phyloP scores from a whole-genome alignment of 2,888 invertebrate species.

The Tenodera sinensis region DNA sequence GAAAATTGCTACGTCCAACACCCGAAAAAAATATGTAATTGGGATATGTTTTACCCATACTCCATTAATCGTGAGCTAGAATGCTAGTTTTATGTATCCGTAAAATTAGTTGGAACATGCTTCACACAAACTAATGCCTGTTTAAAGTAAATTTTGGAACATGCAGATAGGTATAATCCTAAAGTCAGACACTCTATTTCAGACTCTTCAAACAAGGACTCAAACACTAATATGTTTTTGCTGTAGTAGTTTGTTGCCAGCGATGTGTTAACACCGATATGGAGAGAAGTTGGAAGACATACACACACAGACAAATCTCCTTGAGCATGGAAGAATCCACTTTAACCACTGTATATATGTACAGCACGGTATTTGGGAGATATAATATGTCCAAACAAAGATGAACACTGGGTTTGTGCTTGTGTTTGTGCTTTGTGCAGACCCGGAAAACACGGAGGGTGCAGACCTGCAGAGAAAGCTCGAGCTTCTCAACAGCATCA shows the following conservation, averaged over 20 bases:
- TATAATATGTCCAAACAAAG: slow-evolving; percentile 36
- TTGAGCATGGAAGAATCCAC: neutral
- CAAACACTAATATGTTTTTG: too few species aligned
- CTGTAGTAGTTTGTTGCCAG: neutral
- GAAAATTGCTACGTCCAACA: too few species aligned
- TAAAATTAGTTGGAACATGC: too few species aligned
- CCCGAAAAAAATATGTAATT: too few species aligned
- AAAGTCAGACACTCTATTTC: too few species aligned
- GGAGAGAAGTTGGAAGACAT: neutral
- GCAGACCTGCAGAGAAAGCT: slow-evolving; percentile 86
- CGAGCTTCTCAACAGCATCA: slow-evolving; percentile 83
- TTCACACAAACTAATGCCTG: too few species aligned
- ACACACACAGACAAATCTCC: neutral
- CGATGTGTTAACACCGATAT: neutral
- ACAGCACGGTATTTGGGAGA: slow-evolving; percentile 34
- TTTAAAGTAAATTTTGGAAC: too few species aligned
- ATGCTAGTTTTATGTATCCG: too few species aligned
- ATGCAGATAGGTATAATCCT: too few species aligned
- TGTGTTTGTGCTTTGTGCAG: slow-evolving; percentile 48
- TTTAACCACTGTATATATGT: neutral
- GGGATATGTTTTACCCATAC: too few species aligned
- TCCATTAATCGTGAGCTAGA: too few species aligned
- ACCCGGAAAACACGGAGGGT: slow-evolving; percentile 82
- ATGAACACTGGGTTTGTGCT: slow-evolving; percentile 36
- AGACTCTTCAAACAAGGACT: too few species aligned